Evolutionary conservation across 2,888 invertebrate species (phyloP).

Genomic region (Athetis lepigone): DNA sequence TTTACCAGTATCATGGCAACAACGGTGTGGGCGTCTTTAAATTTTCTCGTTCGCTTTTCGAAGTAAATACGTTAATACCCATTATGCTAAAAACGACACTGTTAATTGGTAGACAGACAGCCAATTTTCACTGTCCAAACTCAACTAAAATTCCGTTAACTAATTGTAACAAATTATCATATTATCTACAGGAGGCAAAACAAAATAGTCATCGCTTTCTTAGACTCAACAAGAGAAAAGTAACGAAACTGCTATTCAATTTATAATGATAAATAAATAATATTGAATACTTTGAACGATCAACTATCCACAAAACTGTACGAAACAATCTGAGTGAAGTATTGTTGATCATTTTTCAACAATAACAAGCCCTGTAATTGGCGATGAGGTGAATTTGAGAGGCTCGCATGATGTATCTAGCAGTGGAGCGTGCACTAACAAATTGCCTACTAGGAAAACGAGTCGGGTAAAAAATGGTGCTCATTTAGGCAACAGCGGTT

Average conservation of each 20-base stretch:
- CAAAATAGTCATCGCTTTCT: neutral
- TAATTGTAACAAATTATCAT: constrained; percentile 3
- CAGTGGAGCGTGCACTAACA: constrained; percentile 64
- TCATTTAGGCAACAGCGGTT: constrained; percentile 62
- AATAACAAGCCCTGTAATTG: constrained; percentile 85
- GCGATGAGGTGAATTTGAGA: constrained; percentile 79
- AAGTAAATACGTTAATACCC: constrained; percentile 20
- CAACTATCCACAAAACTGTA: constrained; percentile 42
- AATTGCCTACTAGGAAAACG: constrained; percentile 64
- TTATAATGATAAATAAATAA: too few species aligned
- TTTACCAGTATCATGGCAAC: neutral
- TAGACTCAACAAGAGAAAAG: neutral
- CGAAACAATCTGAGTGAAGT: constrained; percentile 65
- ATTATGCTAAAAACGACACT: constrained; percentile 11
- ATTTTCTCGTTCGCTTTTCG: constrained; percentile 1
- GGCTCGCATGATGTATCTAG: constrained; percentile 72
- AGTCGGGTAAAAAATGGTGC: constrained; percentile 64
- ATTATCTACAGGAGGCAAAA: neutral
- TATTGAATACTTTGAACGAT: constrained; percentile 20
- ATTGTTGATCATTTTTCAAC: constrained; percentile 80
- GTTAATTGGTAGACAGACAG: constrained; percentile 19
- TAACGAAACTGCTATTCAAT: constrained; percentile 11
- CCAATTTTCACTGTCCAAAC: constrained; percentile 6
- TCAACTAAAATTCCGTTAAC: neutral
- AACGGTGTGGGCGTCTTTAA: constrained; percentile 3